phyloP scores from a whole-genome alignment of 1,140 invertebrate genomes.

The Sycobia sp. region DNA sequence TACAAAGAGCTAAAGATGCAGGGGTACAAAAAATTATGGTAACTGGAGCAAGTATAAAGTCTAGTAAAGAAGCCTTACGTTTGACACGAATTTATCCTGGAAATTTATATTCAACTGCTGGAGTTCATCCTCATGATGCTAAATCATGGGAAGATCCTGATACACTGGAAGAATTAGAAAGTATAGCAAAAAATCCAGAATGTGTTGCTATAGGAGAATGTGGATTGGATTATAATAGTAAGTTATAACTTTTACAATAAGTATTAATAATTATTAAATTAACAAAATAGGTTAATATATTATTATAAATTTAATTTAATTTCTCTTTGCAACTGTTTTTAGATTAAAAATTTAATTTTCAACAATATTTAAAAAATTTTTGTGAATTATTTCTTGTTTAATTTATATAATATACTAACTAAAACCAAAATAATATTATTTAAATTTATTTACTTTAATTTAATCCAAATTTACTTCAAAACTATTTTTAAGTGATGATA shows the following conservation, averaged over 20 bases:
- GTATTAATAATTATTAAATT: not conserved
- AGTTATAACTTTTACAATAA: not conserved
- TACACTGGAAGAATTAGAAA: conserved; percentile 71
- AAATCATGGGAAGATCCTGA: conserved; percentile 87
- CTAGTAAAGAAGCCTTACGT: conserved; percentile 87
- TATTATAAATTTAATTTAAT: not conserved
- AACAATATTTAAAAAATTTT: not conserved
- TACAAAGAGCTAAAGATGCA: conserved; percentile 90
- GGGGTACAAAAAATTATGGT: conserved; percentile 96
- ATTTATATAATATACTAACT: too few species aligned
- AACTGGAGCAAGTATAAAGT: conserved; percentile 84
- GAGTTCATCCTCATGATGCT: conserved; percentile 94
- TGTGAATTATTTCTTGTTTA: too few species aligned
- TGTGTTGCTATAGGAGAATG: conserved; percentile 94
- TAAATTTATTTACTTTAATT: too few species aligned
- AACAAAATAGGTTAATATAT: not conserved
- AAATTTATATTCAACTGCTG: conserved; percentile 89
- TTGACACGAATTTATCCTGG: conserved; percentile 87
- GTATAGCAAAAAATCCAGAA: conserved; percentile 79
- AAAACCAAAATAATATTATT: too few species aligned
- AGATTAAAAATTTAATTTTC: not conserved
- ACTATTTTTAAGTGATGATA: too few species aligned
- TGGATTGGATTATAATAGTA: conserved; percentile 89
- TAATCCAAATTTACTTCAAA: too few species aligned
- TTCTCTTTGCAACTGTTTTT: not conserved